phyloP scores from a whole-genome alignment of 2,888 invertebrate species.

The Hyppa rectilinea region DNA sequence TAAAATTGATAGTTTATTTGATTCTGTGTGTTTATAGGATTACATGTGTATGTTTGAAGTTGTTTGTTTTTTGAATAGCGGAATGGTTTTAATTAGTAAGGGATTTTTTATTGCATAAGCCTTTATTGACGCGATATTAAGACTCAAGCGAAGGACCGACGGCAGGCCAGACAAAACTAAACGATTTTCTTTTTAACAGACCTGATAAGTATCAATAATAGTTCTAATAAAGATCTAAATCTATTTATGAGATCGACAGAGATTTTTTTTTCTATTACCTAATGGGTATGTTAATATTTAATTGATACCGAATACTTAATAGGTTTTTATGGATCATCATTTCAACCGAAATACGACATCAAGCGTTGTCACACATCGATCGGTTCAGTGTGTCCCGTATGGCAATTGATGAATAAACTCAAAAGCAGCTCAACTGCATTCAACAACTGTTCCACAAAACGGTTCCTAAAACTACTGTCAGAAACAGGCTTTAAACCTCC shows the following conservation, averaged over 20 bases:
- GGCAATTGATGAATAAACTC: conserved; percentile 9
- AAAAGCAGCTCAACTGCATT: conserved; percentile 1
- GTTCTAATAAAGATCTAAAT: not conserved
- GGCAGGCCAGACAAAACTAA: not conserved
- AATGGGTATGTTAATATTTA: not conserved
- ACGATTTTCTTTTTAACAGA: not conserved
- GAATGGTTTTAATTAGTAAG: not conserved
- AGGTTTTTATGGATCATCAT: not conserved
- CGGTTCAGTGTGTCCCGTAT: not conserved
- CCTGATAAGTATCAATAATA: not conserved
- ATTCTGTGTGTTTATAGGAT: conserved; percentile 56
- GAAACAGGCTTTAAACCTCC: conserved; percentile 45
- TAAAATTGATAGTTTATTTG: conserved; percentile 73
- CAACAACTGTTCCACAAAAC: conserved; percentile 32
- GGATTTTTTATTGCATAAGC: not conserved
- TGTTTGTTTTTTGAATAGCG: conserved; percentile 40
- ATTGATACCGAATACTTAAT: too few relatives aligned
- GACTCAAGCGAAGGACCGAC: too few relatives aligned
- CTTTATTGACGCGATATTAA: not conserved
- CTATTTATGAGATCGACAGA: not conserved
- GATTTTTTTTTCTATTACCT: not conserved
- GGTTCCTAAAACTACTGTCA: conserved; percentile 54
- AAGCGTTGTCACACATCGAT: not conserved
- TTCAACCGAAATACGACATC: not conserved
- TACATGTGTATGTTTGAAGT: conserved; percentile 57